Base-by-base conservation (phyloP, 2,888 invertebrate species). In the Diaperis boleti region DNA sequence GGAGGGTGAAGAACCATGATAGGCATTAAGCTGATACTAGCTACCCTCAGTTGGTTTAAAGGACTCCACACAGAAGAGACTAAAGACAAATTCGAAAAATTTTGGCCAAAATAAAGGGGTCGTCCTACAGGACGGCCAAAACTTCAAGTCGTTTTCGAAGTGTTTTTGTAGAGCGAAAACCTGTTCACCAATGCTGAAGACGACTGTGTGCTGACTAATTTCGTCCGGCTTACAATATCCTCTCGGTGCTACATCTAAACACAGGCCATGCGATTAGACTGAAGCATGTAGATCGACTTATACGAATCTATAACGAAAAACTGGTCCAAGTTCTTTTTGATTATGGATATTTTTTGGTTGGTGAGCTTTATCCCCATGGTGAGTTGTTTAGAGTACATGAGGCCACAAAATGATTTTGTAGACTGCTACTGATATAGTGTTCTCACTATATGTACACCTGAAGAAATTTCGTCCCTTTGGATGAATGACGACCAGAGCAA, bases 91-190 rank as follows among this genome's bases (percentile, higher is more conserved):
- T 42, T 42, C n/a, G n/a, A 11, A 5, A n/a, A 3, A 14, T 13
- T 17, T 42, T 56, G 49, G 10, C 31, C 14, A 17, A 45, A 50
- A 35, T 41, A 5, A 61, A 26, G 6, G 14, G 49, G 1, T 22
- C 31, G 7, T 14, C 68, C 5, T 83, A 79, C 62, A 73, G 78
- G 10, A 65, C 78, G 6, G 70, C 71, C 0, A 74, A 79, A 56
- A 72, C 77, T 0, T 83, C 82, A 0, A 55, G 68, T 3, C 78
- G 74, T 17, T 81, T 75, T 65, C 71, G 72, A 8, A 85, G 84
- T 45, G 76, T 76, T 0, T 11, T 7, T 22, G 56, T 77, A 77
- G 72, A 63, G 65, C 6, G 72, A 72, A 35, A 79, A 80, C 64
- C 5, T 35, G n/a, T 8, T 35, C 7, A 10, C n/a, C n/a, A 35